Evolutionary conservation across 2,797 vertebrate genomes (phyloP), one percentile per base, ranked within the genome.

Genomic region (Jordanella pulchra): DNA sequence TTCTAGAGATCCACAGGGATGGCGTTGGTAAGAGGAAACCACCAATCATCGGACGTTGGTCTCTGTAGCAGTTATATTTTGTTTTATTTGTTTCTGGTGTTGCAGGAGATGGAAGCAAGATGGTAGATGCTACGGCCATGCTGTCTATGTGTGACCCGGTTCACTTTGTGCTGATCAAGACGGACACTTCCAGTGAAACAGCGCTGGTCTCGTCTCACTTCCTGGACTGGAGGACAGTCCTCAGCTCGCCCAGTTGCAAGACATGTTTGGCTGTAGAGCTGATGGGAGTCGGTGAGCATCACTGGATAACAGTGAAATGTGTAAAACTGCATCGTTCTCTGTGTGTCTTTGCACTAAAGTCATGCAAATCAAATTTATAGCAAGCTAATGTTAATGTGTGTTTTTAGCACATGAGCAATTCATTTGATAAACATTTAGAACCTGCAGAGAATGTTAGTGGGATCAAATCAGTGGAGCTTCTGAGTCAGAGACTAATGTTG

Each of bases 151-250:
- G 96, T 87, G 98, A 99, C 85, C 96, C 97, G 3, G 93, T 99
- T 67, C 97, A 99, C 73, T 92, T 99, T 88, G 97, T 99, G 67
- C 92, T 99, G 82, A 96, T 98, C 85, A 97, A 93, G 93, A 98
- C 93, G 0, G 96, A 98, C 91, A 94, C 95, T 0, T 95, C 94
- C 85, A 94, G 95, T 67, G 96, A 99, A 84, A 98, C 95, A 0
- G 93, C 94, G 0, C 92, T 99, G 65, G 93, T 97, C 39, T 96
- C 98, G 0, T 99, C 98, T 64, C 95, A 97, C 90, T 97, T 98
- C 86, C 93, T 99, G 73, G 98, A 99, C 86, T 99, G 98, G 97
- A 94, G 97, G 72, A 95, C 93, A 2, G 92, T 98, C 80, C 94
- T 99, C 81, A 88, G 95, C 83, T 93, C 95, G 27, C 95, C 96